Percentiles rank a stretch among this genome's conserved stretches.
Evolutionary conservation across 2,113 vertebrate species (phyloP).

Genomic region (Heterotilapia buettikoferi): DNA sequence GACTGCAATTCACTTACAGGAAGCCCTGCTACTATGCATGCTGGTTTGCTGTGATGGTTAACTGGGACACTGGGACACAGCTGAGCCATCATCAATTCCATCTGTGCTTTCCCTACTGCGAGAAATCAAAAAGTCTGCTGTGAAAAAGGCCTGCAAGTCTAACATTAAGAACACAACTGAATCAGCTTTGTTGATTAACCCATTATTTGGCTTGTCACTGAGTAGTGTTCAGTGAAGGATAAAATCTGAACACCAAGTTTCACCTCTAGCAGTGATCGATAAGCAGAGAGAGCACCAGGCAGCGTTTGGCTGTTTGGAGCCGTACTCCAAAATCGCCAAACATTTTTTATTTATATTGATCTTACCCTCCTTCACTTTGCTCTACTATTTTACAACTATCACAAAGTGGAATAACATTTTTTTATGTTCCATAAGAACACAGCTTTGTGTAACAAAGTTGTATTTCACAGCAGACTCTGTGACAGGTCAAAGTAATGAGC

Average conservation of each 20-base stretch:
- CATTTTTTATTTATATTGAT: neutral
- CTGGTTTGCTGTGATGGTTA: neutral
- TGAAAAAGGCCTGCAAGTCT: neutral
- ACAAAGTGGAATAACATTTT: neutral
- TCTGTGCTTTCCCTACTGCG: neutral
- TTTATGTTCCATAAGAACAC: neutral
- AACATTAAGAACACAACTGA: neutral
- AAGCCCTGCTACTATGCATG: neutral
- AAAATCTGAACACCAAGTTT: neutral
- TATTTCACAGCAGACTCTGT: neutral
- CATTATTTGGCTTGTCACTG: neutral
- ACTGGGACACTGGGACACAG: neutral
- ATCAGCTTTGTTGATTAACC: neutral
- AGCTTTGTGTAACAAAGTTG: neutral
- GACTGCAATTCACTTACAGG: neutral
- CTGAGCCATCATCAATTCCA: neutral
- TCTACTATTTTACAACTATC: neutral
- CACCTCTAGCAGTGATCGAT: neutral
- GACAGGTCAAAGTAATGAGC: neutral
- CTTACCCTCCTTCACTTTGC: neutral
- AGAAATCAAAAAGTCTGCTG: neutral
- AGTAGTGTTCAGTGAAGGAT: neutral
- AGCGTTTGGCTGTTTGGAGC: neutral
- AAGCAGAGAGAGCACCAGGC: neutral
- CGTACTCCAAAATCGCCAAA: neutral